A percentile compares a stretch with the other conserved stretches of the same genome.
Evolutionary conservation across 1,140 invertebrate species (phyloP).

Genomic region (Zaprionus africanus): DNA sequence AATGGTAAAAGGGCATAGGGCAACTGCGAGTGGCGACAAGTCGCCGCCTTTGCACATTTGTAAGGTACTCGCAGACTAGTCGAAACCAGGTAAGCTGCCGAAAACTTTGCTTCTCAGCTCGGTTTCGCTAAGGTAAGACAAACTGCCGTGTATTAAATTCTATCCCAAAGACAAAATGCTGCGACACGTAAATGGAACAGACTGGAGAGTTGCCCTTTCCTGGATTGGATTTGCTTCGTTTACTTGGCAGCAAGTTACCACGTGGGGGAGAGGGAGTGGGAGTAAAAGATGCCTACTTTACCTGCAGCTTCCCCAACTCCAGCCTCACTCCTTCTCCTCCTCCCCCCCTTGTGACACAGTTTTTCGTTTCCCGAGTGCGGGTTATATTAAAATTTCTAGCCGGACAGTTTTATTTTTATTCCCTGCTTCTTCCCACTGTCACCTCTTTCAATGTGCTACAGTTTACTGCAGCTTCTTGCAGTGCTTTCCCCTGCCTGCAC

Average conservation of each 20-base stretch:
- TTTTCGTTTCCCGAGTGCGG: slow-evolving; percentile 35
- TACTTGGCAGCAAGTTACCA: slow-evolving; percentile 5
- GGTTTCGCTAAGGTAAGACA: slow-evolving; percentile 49
- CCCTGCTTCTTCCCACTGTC: neutral
- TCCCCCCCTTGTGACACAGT: slow-evolving; percentile 61
- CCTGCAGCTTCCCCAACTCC: slow-evolving; percentile 7
- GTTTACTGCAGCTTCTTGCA: slow-evolving; percentile 40
- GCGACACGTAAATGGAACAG: slow-evolving; percentile 43
- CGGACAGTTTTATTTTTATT: slow-evolving; percentile 70
- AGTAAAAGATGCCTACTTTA: slow-evolving; percentile 54
- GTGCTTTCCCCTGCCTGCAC: slow-evolving; percentile 4
- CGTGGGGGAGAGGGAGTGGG: neutral
- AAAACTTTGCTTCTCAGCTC: slow-evolving; percentile 19
- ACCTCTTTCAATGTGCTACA: slow-evolving; percentile 32
- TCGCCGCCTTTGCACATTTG: slow-evolving; percentile 68
- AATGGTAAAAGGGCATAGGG: slow-evolving; percentile 26
- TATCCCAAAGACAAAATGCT: slow-evolving; percentile 77
- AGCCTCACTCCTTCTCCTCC: too few relatives aligned
- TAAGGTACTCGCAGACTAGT: slow-evolving; percentile 24
- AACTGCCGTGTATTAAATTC: slow-evolving; percentile 81
- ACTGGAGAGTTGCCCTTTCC: neutral
- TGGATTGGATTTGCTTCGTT: slow-evolving; percentile 69
- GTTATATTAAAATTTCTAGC: slow-evolving; percentile 78
- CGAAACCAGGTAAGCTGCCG: slow-evolving; percentile 31
- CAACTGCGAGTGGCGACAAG: slow-evolving; percentile 68